These are phyloP conservation scores for Timema cristinae DNA, from an alignment of 2,888 invertebrate species.

Conservation along the genomic window DNA sequence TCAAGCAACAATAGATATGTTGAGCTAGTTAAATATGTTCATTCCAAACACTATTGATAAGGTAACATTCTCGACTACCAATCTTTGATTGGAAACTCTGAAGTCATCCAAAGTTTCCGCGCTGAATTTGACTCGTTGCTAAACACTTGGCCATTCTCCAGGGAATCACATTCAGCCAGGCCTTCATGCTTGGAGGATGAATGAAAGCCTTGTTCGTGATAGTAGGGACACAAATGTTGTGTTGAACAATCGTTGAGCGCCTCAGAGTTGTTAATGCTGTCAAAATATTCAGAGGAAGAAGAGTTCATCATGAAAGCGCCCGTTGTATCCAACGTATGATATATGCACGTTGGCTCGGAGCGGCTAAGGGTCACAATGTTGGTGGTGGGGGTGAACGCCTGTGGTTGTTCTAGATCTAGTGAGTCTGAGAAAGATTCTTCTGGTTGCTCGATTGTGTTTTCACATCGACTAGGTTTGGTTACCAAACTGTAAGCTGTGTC, in stretches of 20 bases:
- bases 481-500: too few species aligned
- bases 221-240: constrained; percentile 40
- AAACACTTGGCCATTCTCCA: constrained; percentile 42
- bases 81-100: not conserved
- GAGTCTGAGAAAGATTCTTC: constrained; percentile 5
- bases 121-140: not conserved
- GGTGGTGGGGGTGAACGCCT: too few species aligned
- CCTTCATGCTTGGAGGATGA: constrained; percentile 42
- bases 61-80: constrained; percentile 15
- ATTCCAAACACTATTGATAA: not conserved
- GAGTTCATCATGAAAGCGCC: constrained; percentile 23
- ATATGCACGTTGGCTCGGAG: not conserved
- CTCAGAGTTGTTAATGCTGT: constrained; percentile 58
- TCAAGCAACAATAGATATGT: not conserved
- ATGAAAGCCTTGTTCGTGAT: constrained; percentile 20
- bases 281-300: constrained; percentile 52
- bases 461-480: too few species aligned
- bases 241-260: constrained; percentile 45
- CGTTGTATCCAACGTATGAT: not conserved
- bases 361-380: too few species aligned
- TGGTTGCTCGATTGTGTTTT: too few species aligned
- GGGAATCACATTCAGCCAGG: constrained; percentile 55
- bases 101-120: constrained; percentile 18
- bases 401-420: not conserved
- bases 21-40: not conserved